These are phyloP conservation scores for Amphiura filiformis DNA, from an alignment of 35 echinoderm and acorn worm genomes.

Conservation along the genomic window DNA sequence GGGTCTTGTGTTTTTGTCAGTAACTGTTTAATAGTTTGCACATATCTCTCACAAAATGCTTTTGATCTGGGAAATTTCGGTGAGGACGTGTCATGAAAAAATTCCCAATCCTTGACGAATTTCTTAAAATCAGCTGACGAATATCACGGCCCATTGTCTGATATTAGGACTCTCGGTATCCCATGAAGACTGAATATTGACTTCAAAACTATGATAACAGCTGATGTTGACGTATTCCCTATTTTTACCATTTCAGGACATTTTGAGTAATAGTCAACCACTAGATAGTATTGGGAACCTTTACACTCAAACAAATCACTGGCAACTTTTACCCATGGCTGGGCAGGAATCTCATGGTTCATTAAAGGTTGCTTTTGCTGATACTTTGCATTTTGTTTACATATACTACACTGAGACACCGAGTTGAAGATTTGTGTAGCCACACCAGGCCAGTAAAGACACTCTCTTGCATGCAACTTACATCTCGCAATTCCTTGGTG, in stretches of 20 bases:
- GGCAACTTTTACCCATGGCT: slow-evolving; percentile 50
- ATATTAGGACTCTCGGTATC: slow-evolving; percentile 50
- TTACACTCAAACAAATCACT: slow-evolving; percentile 49
- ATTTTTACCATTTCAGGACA: slow-evolving; percentile 53
- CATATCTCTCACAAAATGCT: slow-evolving; percentile 15
- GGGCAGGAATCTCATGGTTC: slow-evolving; percentile 27
- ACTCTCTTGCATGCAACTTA: slow-evolving; percentile 43
- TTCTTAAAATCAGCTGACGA: slow-evolving; percentile 17
- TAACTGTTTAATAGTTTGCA: slow-evolving; percentile 32
- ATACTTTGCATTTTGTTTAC: slow-evolving; percentile 12
- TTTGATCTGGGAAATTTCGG: slow-evolving; percentile 23
- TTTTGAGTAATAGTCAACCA: slow-evolving; percentile 46
- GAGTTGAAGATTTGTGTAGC: slow-evolving; percentile 28
- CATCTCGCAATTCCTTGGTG: slow-evolving; percentile 50
- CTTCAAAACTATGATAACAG: slow-evolving; percentile 40
- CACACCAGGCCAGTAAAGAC: slow-evolving; percentile 64
- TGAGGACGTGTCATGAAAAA: background rate
- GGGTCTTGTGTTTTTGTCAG: slow-evolving; percentile 32
- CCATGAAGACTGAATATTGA: slow-evolving; percentile 47
- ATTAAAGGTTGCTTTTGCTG: slow-evolving; percentile 39
- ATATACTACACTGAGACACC: slow-evolving; percentile 46
- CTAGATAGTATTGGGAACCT: slow-evolving; percentile 21
- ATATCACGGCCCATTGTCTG: slow-evolving; percentile 41
- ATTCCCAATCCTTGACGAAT: slow-evolving; percentile 31
- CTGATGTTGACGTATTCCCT: background rate